Percentiles rank a stretch among this genome's conserved stretches.
These are phyloP conservation scores for Megamerina dolium DNA, from an alignment of 2,888 invertebrate species.

Conservation along the genomic window DNA sequence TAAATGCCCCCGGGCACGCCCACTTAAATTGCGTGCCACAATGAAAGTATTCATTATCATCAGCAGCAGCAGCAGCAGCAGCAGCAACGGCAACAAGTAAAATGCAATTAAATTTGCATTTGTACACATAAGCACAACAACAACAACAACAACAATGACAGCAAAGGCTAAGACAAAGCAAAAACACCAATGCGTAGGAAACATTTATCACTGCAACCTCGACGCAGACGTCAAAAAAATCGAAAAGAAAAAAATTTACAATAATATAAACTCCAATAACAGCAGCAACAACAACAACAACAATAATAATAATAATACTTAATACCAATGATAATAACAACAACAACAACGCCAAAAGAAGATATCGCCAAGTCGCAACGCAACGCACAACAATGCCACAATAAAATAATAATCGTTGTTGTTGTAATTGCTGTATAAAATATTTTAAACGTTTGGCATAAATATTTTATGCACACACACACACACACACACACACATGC, in stretches of 20 bases:
- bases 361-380: slow-evolving; percentile 14
- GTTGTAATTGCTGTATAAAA: no score
- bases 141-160: slow-evolving; percentile 4
- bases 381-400: slow-evolving; percentile 19
- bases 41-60: slow-evolving; percentile 38
- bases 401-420: no score
- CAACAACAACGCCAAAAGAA: neutral
- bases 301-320: no score
- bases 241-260: slow-evolving; percentile 7
- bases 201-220: slow-evolving; percentile 43
- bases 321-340: neutral
- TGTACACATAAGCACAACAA: slow-evolving; percentile 42
- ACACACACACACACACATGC: slow-evolving; percentile 8
- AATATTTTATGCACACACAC: slow-evolving; percentile 28
- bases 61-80: slow-evolving; percentile 24
- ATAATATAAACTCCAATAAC: no score
- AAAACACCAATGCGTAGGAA: slow-evolving; percentile 36
- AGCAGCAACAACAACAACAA: no score
- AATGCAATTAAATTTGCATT: slow-evolving; percentile 49
- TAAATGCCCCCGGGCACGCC: slow-evolving; percentile 30
- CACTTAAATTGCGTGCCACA: slow-evolving; percentile 47
- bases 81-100: no score
- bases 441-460: slow-evolving; percentile 37
- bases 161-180: neutral
- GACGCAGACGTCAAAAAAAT: slow-evolving; percentile 5